Evolutionary conservation across 2,797 vertebrate genomes (phyloP).

Genomic region (Enteromius paludinosus): DNA sequence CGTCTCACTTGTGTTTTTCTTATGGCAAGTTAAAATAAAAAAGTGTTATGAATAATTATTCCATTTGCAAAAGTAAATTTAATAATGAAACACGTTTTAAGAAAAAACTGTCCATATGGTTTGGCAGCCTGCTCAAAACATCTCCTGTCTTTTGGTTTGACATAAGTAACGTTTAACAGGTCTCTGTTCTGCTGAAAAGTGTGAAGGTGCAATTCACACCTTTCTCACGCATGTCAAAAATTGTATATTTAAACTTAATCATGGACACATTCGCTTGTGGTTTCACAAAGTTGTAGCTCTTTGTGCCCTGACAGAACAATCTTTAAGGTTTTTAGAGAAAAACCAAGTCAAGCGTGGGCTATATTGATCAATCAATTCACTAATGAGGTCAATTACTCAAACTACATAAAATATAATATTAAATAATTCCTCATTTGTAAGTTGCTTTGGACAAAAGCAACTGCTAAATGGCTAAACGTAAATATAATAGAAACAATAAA

Average conservation of each 20-base stretch:
- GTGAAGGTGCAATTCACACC: slow-evolving; percentile 58
- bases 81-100: slow-evolving; percentile 46
- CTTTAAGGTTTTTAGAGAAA: background rate
- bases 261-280: slow-evolving; percentile 9
- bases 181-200: slow-evolving; percentile 40
- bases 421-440: background rate
- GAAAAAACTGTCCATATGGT: slow-evolving; percentile 53
- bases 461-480: background rate
- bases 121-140: slow-evolving; percentile 44
- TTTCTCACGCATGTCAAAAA: slow-evolving; percentile 44
- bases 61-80: slow-evolving; percentile 44
- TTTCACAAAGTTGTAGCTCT: slow-evolving; percentile 29
- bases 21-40: slow-evolving; percentile 34
- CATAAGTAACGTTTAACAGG: slow-evolving; percentile 54
- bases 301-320: background rate
- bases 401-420: background rate
- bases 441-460: too few relatives aligned
- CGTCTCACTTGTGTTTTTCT: slow-evolving; percentile 37
- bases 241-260: slow-evolving; percentile 38
- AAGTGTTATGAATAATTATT: slow-evolving; percentile 57
- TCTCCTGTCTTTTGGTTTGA: slow-evolving; percentile 39
- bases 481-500: background rate
- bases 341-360: background rate
- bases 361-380: background rate
- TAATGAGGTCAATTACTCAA: background rate